phyloP scores from a whole-genome alignment of 2,888 invertebrate genomes.

The Athalia cordata region DNA sequence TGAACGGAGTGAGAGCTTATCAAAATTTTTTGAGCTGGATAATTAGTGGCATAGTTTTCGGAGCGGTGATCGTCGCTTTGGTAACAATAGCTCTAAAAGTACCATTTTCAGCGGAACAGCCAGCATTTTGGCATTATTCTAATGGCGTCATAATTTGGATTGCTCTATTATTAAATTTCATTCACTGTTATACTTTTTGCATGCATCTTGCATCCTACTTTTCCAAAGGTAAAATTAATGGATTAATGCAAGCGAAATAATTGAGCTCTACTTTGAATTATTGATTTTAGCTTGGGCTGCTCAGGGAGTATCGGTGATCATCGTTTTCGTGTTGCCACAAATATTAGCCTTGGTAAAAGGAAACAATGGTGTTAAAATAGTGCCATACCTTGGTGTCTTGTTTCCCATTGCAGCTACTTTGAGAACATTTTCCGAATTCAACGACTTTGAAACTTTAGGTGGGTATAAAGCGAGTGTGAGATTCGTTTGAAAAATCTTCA shows the following conservation, averaged over 20 bases:
- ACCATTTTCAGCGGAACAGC: constrained; percentile 60
- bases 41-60: constrained; percentile 63
- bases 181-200: constrained; percentile 66
- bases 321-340: no score
- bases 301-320: background rate
- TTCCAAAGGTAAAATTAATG: constrained; percentile 62
- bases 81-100: constrained; percentile 62
- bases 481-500: no score
- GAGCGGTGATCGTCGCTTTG: constrained; percentile 62
- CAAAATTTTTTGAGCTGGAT: constrained; percentile 69
- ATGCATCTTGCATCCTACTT: constrained; percentile 69
- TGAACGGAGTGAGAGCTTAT: constrained; percentile 67
- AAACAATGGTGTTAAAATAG: constrained; percentile 3
- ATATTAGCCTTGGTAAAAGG: no score
- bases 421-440: constrained; percentile 65
- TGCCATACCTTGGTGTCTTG: constrained; percentile 62
- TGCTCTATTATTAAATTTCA: constrained; percentile 60
- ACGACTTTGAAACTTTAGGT: constrained; percentile 58
- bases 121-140: constrained; percentile 65
- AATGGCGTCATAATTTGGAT: constrained; percentile 67
- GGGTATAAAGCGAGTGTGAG: no score
- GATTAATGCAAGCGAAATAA: background rate
- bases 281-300: constrained; percentile 1
- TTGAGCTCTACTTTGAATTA: background rate
- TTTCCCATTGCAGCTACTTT: constrained; percentile 65